Conservation (phyloP, 2,888 invertebrate genomes). For the Himalopsyche kuldschensis region DNA sequence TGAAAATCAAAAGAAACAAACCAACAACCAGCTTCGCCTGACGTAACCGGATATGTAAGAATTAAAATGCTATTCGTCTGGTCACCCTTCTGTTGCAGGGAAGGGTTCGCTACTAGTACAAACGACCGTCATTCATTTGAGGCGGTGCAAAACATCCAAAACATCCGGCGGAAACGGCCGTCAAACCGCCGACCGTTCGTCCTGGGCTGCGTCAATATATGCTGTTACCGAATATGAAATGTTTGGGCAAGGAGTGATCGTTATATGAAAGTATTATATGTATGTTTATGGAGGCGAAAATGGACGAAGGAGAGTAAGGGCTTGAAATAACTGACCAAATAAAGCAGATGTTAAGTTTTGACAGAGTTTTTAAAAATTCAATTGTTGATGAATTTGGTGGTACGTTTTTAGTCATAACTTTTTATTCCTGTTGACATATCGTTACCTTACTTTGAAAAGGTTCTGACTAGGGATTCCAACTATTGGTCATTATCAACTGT, state of each 20-base stretch:
- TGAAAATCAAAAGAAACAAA: too few species aligned
- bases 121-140: background rate
- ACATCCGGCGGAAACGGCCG: background rate
- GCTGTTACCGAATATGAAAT: background rate
- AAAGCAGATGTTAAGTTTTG: too few species aligned
- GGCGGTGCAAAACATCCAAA: background rate
- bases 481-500: too few species aligned
- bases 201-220: background rate
- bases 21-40: too few species aligned
- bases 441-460: too few species aligned
- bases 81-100: background rate
- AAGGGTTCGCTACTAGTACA: background rate
- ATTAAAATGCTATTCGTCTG: background rate
- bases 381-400: too few species aligned
- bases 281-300: background rate
- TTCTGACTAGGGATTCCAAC: too few species aligned
- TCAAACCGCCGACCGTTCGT: background rate
- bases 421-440: too few species aligned
- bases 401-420: too few species aligned
- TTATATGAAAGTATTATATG: background rate
- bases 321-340: too few species aligned
- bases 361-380: too few species aligned
- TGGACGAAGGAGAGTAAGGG: background rate
- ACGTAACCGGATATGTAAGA: background rate
- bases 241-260: background rate